These are phyloP conservation scores for Corbicula japonica DNA, from an alignment of 2,888 invertebrate genomes.

Conservation along the genomic window DNA sequence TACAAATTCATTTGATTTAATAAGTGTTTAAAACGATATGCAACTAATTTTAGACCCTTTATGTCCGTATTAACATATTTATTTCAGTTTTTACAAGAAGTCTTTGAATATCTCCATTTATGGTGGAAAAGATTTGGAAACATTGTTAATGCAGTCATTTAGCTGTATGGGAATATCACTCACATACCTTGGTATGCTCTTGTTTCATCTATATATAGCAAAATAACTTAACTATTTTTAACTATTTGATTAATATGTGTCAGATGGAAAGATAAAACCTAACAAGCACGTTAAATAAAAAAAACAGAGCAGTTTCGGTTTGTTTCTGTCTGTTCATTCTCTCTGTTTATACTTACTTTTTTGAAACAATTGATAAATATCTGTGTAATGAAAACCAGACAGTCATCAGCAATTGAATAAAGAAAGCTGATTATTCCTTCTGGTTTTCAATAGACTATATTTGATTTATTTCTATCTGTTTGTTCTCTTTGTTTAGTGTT, in stretches of 20 bases:
- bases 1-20: too few relatives aligned
- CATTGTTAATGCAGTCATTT: conserved; percentile 39
- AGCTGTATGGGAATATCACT: conserved; percentile 46
- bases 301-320: too few relatives aligned
- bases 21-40: too few relatives aligned
- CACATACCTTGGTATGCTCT: conserved; percentile 40
- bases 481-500: not conserved
- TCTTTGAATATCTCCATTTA: conserved; percentile 47
- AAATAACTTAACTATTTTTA: not conserved
- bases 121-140: conserved; percentile 22
- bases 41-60: too few relatives aligned
- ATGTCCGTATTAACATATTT: too few relatives aligned
- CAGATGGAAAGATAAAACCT: not conserved
- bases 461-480: not conserved
- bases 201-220: not conserved
- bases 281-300: too few relatives aligned
- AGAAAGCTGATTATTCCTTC: not conserved
- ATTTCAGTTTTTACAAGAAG: conserved; percentile 46
- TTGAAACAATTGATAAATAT: not conserved
- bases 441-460: not conserved
- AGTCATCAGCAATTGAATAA: not conserved
- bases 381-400: not conserved
- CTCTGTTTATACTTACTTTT: not conserved
- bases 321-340: not conserved
- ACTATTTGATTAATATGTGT: not conserved